These are phyloP conservation scores for Paralichthys olivaceus DNA, from an alignment of 2,113 vertebrate species.

Conservation along the genomic window DNA sequence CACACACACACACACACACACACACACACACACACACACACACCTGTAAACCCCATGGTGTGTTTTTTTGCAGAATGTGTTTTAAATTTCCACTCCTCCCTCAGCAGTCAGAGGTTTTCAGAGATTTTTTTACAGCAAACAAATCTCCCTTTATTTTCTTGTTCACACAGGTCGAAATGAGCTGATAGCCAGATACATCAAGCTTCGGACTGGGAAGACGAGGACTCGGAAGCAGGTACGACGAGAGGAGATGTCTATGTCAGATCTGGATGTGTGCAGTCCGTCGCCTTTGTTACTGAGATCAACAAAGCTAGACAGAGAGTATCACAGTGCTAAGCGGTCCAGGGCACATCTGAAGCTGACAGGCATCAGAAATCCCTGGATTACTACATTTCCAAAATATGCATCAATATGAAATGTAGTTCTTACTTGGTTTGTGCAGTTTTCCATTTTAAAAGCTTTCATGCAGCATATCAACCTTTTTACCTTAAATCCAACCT, in stretches of 20 bases:
- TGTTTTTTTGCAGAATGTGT: background rate
- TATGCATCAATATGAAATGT: background rate
- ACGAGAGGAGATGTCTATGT: slow-evolving; percentile 40
- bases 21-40: no score
- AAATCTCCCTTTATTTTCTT: background rate
- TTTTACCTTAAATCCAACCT: background rate
- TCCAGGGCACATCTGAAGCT: slow-evolving; percentile 19
- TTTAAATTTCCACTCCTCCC: background rate
- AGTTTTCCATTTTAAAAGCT: slow-evolving; percentile 5
- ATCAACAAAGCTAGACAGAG: slow-evolving; percentile 24
- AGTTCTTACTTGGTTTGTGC: background rate
- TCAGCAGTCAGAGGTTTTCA: background rate
- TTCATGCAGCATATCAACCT: background rate
- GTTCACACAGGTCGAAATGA: slow-evolving; percentile 92
- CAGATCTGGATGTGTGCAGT: slow-evolving; percentile 75
- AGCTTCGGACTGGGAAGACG: slow-evolving; percentile 98
- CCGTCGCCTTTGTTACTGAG: slow-evolving; percentile 81
- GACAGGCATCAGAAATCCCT: slow-evolving; percentile 40
- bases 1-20: no score
- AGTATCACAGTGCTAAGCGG: slow-evolving; percentile 30
- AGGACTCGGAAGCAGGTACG: slow-evolving; percentile 99
- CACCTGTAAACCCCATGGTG: background rate
- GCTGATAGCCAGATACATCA: slow-evolving; percentile 99
- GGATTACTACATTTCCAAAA: slow-evolving; percentile 18
- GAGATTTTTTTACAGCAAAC: background rate